Evolutionary conservation across 2,797 vertebrate genomes (phyloP).

Genomic region (Coreius guichenoti): DNA sequence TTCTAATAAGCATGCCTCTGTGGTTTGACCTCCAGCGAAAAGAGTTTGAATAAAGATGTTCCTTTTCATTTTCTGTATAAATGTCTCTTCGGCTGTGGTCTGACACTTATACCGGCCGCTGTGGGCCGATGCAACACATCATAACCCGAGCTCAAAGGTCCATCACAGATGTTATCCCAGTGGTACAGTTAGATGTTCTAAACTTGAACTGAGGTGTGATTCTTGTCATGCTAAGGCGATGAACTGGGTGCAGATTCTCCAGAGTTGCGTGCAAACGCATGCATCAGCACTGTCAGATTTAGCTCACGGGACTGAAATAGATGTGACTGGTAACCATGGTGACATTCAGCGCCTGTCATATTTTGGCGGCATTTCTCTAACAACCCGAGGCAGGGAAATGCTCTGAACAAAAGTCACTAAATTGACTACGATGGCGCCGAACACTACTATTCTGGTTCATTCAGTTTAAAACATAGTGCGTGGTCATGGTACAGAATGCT

Average conservation of each 20-base stretch:
- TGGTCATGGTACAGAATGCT: slow-evolving; percentile 27
- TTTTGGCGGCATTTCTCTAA: slow-evolving; percentile 52
- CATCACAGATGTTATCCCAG: background rate
- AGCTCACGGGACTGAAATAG: slow-evolving; percentile 56
- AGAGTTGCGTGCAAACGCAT: slow-evolving; percentile 15
- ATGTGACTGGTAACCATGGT: slow-evolving; percentile 66
- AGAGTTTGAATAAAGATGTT: slow-evolving; percentile 19
- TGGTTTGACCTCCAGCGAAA: slow-evolving; percentile 14
- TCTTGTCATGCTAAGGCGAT: background rate
- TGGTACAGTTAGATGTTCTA: background rate
- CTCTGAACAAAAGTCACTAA: slow-evolving; percentile 33
- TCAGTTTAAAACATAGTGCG: slow-evolving; percentile 36
- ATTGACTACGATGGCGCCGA: slow-evolving; percentile 12
- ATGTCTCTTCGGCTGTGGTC: background rate
- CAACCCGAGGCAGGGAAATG: slow-evolving; percentile 34
- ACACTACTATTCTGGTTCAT: slow-evolving; percentile 17
- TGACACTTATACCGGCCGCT: background rate
- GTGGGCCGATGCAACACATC: background rate
- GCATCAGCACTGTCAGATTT: slow-evolving; percentile 33
- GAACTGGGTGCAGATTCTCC: slow-evolving; percentile 18
- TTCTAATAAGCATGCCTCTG: slow-evolving; percentile 12
- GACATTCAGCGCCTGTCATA: slow-evolving; percentile 49
- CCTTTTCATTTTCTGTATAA: slow-evolving; percentile 8
- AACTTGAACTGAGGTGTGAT: slow-evolving; percentile 6
- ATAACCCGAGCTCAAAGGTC: background rate